A percentile compares a stretch with the other conserved stretches of the same genome.
phyloP scores from a whole-genome alignment of 2,888 invertebrate genomes.

The Acholoe squamosa region DNA sequence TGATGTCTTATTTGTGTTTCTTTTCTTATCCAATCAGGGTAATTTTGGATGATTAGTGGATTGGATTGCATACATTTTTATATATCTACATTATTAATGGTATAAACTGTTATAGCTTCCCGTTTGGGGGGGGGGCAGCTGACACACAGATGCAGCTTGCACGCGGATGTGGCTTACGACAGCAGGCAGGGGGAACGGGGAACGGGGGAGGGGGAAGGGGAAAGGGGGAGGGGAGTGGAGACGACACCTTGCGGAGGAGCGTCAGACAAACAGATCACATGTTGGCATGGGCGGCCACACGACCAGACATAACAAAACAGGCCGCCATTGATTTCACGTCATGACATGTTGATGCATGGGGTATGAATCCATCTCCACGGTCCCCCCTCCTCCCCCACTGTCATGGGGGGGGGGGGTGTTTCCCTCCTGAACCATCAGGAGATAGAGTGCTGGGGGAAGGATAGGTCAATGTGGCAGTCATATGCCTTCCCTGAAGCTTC shows the following conservation, averaged over 20 bases:
- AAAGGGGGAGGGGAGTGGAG: neutral
- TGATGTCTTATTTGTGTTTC: too few species aligned
- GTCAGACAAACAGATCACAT: slow-evolving; percentile 28
- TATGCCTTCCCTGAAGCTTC: neutral
- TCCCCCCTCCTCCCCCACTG: neutral
- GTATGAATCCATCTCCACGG: neutral
- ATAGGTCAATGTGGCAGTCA: neutral
- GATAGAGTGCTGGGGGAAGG: neutral
- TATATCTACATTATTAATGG: too few species aligned
- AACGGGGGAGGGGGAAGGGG: neutral
- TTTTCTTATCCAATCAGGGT: too few species aligned
- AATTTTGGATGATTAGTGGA: too few species aligned
- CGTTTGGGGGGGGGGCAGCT: too few species aligned
- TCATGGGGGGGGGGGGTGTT: neutral
- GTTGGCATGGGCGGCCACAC: slow-evolving; percentile 7
- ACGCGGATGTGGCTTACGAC: too few species aligned
- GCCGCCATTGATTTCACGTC: slow-evolving; percentile 35
- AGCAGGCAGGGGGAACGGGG: too few species aligned
- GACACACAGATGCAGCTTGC: too few species aligned
- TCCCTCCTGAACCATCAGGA: neutral
- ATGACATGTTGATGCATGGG: slow-evolving; percentile 37
- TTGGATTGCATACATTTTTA: too few species aligned
- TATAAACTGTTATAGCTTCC: too few species aligned
- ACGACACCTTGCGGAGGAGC: neutral
- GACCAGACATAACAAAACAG: neutral